Percentiles rank a stretch among this genome's conserved stretches.
Conservation (phyloP, 2,797 vertebrate genomes). For the Naso thynnoides region DNA sequence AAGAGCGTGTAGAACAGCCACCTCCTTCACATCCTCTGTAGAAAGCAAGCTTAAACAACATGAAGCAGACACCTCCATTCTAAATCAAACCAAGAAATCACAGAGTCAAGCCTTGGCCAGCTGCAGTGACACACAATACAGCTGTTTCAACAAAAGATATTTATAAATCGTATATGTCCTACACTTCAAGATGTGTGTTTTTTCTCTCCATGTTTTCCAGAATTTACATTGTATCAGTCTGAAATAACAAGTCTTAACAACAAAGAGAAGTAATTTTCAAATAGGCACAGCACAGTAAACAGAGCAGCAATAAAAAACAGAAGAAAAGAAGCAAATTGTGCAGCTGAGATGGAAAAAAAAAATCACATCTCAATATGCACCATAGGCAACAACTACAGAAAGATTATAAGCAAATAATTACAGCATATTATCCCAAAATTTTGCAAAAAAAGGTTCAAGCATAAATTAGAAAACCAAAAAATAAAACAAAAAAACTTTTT, state of each 20-base stretch:
- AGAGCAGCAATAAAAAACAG: too few species aligned
- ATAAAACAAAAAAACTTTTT: too few species aligned
- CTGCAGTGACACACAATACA: conserved; percentile 15
- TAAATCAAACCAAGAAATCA: conserved; percentile 30
- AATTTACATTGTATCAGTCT: conserved; percentile 15
- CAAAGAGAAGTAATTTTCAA: conserved; percentile 28
- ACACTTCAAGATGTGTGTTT: not conserved
- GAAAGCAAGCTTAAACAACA: conserved; percentile 39
- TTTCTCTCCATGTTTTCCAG: conserved; percentile 1
- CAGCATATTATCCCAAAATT: too few species aligned
- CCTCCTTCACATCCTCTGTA: conserved; percentile 57
- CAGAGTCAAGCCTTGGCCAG: conserved; percentile 6
- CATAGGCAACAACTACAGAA: too few species aligned
- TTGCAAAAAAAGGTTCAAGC: too few species aligned
- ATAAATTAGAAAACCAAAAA: too few species aligned
- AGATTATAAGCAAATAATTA: too few species aligned
- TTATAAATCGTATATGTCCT: conserved; percentile 23
- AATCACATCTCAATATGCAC: too few species aligned
- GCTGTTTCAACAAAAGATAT: conserved; percentile 17
- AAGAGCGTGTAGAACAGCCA: conserved; percentile 35
- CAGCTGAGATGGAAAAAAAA: too few species aligned
- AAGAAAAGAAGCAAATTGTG: too few species aligned
- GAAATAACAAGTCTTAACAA: conserved; percentile 23
- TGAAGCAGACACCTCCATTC: conserved; percentile 36
- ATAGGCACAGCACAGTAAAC: too few species aligned